Evolutionary conservation across 35 echinoderm and acorn worm genomes (phyloP), one percentile per base, ranked within the genome.

Genomic region (Stichopus chloronotus): DNA sequence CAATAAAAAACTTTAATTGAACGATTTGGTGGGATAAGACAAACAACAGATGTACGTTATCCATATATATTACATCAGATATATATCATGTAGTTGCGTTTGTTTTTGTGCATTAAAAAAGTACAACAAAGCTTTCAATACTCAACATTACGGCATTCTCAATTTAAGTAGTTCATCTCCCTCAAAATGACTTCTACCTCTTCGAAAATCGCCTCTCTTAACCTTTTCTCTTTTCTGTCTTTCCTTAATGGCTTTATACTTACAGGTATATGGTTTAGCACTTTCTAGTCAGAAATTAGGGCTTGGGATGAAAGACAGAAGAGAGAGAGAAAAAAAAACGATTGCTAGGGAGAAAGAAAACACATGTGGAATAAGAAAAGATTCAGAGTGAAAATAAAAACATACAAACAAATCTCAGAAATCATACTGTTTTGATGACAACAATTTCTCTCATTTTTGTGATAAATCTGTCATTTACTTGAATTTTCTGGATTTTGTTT

Each of bases 201-300:
- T 74, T 24, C 69, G 19, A 4, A 0, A 14, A 14, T 65, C 59
- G 61, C 4, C 13, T 11, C 19, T 65, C 9, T 19, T 17, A 13
- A 11, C 19, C 61, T 65, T 19, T 65, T 19, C 19, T 19, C 61
- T 14, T 19, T 5, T 65, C 61, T 65, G 11, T 65, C 61, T 43
- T 43, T 43, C 30, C 19, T 10, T 65, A 11, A 17, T 65, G 11
- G 11, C 9, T 65, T 65, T 65, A 11, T 65, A 14, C 17, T 74
- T 74, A 7, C 30, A 43, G 4, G 4, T 74, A n/a, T 74, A 19
- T 19, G 69, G 30, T 43, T 74, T 74, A 19, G 69, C 13, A 74
- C 69, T 74, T 74, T 74, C 30, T 74, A 74, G 17, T 16, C 19
- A 74, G 69, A 74, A 43, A 74, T n/a, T 74, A 74, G 69, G 69